Evolutionary conservation across 1,140 invertebrate species (phyloP).

Genomic region (Limonius californicus): DNA sequence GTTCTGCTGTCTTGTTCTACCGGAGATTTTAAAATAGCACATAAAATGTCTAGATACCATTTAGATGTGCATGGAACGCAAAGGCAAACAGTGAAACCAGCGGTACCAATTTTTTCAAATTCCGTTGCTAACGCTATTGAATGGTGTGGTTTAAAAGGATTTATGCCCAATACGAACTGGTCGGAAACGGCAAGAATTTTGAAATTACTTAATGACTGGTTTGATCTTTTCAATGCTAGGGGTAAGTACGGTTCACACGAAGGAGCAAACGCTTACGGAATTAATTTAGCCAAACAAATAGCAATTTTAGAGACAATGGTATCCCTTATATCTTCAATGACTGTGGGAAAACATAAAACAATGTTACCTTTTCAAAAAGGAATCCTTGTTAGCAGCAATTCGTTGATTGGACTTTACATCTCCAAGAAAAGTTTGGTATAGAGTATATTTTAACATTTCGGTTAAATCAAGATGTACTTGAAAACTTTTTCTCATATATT

Average conservation of each 20-base stretch:
- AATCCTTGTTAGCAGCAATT: conserved; percentile 19
- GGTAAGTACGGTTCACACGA: no score
- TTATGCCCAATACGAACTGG: neutral
- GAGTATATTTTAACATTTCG: no score
- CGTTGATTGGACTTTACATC: conserved; percentile 6
- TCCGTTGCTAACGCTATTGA: conserved; percentile 8
- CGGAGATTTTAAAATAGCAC: conserved; percentile 7
- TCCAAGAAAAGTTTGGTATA: no score
- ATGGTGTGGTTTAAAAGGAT: conserved; percentile 14
- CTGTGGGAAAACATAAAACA: conserved; percentile 3
- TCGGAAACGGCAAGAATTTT: neutral
- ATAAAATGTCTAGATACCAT: no score
- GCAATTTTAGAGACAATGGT: conserved; percentile 2
- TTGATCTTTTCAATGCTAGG: conserved; percentile 16
- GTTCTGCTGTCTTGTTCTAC: no score
- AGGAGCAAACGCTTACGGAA: conserved; percentile 9
- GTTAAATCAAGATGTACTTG: no score
- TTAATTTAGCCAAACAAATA: conserved; percentile 14
- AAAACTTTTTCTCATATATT: no score
- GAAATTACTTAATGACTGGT: conserved; percentile 16
- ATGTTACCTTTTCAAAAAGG: conserved; percentile 17
- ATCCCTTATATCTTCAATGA: neutral
- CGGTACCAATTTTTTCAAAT: conserved; percentile 15
- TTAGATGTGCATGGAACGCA: conserved; percentile 16
- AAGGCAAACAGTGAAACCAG: conserved; percentile 10